Evolutionary conservation across 2,888 invertebrate genomes (phyloP), one percentile per base, ranked within the genome.

Genomic region (Neria commutata): DNA sequence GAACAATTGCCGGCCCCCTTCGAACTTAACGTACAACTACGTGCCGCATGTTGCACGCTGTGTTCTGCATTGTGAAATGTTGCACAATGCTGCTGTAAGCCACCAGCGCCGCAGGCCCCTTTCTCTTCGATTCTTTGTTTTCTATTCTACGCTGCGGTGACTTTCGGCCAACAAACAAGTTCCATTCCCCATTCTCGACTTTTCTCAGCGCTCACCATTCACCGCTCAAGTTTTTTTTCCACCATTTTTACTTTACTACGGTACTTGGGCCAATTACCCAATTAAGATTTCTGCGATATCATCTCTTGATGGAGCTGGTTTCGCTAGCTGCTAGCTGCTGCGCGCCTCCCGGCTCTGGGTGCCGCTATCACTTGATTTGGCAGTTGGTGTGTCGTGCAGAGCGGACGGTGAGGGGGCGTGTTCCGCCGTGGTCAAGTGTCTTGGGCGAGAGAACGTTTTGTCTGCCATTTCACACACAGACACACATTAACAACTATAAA

Each of bases 261-360:
- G 72, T 72, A 74, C 72, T 74, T 72, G 72, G 73, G 72, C 72
- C 72, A 72, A 72, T 72, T 72, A 72, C 72, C 75, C 72, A 72
- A 72, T 72, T 72, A 72, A 72, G 73, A 48, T 48, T 48, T 48
- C 48, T 48, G 48, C 29, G 48, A 48, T 48, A 29, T 48, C 48
- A 29, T 29, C 48, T 48, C n/a, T 48, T 24, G 29, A 48, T 29
- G 25, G 48, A 29, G 48, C 48, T 24, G 16, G 25, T 48, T 29
- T 25, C n/a, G 25, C 8, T 48, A 24, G 48, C 33, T 33, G 29
- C 3, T 48, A 6, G 11, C 8, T 42, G 6, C 19, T 11, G 48
- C 25, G 5, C 14, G 42, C 25, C 25, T 48, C 25, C 4, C n/a
- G 25, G 23, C 25, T 24, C 48, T 48, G 48, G 25, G 17, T 5